Conservation (phyloP, 92 coral and sea anemone species). For the Heteractis magnifica region DNA sequence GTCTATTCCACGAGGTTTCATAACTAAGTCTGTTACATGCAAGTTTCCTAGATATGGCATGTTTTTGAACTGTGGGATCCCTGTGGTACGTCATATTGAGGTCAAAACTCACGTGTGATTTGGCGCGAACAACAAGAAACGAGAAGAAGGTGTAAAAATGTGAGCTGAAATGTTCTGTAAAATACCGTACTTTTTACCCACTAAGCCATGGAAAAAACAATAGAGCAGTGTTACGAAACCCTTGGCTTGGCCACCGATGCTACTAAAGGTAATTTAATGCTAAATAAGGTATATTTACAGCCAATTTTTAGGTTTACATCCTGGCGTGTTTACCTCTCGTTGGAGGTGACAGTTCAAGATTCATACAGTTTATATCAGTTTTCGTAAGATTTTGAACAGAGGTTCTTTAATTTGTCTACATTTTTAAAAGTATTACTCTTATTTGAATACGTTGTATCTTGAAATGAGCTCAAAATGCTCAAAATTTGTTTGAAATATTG, state of each 20-base stretch:
- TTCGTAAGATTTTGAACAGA: no score
- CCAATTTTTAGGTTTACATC: not conserved
- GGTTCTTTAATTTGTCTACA: no score
- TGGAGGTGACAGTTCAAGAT: not conserved
- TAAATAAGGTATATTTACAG: not conserved
- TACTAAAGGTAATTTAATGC: conserved; percentile 31
- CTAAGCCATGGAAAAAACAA: conserved; percentile 51
- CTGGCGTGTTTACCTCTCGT: not conserved
- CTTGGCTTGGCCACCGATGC: conserved; percentile 52
- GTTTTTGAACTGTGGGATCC: not conserved
- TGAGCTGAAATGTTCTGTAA: conserved; percentile 1
- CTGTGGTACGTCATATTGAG: not conserved
- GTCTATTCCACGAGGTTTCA: no score
- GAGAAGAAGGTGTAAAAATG: not conserved
- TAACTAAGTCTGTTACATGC: no score
- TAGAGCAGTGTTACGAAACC: conserved; percentile 50
- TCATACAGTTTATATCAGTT: no score
- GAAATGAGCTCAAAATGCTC: no score
- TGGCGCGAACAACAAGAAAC: not conserved
- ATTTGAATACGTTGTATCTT: no score
- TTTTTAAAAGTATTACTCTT: no score
- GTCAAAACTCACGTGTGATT: not conserved
- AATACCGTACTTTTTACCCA: not conserved
- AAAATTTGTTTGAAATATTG: no score
- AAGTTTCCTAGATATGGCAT: not conserved